Percentiles rank a stretch among this genome's conserved stretches.
These are phyloP conservation scores for Brachypodius melanocephalos DNA, from an alignment of 2,113 vertebrate species.

Conservation along the genomic window DNA sequence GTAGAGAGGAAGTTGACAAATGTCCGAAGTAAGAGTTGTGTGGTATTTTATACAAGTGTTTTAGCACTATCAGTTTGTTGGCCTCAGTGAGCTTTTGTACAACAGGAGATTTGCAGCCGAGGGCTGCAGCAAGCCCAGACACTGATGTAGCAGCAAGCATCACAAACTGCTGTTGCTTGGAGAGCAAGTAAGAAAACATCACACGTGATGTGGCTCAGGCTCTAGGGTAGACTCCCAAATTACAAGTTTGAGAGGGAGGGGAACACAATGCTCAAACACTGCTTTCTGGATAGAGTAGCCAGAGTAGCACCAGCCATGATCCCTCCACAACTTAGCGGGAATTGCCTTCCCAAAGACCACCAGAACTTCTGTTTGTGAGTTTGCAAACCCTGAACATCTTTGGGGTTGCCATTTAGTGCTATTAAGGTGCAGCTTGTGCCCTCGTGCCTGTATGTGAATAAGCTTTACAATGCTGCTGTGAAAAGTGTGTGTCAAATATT, in stretches of 20 bases:
- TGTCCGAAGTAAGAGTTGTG: neutral
- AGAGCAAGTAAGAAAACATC: neutral
- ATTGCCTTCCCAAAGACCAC: neutral
- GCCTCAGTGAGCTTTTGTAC: neutral
- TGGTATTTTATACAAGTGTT: neutral
- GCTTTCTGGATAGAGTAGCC: neutral
- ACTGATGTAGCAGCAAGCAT: neutral
- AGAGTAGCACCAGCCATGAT: neutral
- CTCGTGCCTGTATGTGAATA: neutral
- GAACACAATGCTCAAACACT: neutral
- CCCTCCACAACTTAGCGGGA: accelerated
- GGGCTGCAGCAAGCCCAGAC: neutral
- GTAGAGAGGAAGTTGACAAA: neutral
- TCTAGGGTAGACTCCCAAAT: neutral
- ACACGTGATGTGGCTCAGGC: neutral
- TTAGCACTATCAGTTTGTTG: neutral
- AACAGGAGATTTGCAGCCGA: neutral
- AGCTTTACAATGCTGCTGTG: neutral
- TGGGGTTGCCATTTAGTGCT: neutral
- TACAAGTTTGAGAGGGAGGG: neutral
- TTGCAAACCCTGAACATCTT: neutral
- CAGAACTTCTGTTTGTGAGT: neutral
- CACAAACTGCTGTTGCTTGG: neutral
- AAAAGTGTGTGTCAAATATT: neutral
- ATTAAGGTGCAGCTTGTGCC: accelerated